phyloP scores from a whole-genome alignment of 2,888 invertebrate genomes.

The Aphidoletes aphidimyza region DNA sequence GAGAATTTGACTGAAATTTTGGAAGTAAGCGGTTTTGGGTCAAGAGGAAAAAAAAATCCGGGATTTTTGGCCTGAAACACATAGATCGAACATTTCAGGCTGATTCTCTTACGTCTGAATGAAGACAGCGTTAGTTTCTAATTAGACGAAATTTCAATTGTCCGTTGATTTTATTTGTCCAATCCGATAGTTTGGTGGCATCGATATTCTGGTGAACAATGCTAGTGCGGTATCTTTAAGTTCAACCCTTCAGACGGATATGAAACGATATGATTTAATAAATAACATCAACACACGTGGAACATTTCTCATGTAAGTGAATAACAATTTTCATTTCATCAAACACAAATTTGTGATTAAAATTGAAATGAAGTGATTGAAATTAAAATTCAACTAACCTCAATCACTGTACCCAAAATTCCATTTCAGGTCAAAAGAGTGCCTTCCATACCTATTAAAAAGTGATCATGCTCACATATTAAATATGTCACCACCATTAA shows the following conservation, averaged over 20 bases:
- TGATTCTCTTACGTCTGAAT: no score
- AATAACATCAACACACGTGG: slow-evolving; percentile 93
- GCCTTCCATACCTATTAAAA: slow-evolving; percentile 86
- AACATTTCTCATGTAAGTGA: slow-evolving; percentile 92
- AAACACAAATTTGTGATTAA: no score
- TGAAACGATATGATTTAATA: slow-evolving; percentile 98
- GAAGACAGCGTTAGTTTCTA: no score
- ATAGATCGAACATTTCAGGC: no score
- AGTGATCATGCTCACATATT: slow-evolving; percentile 92
- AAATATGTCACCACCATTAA: slow-evolving; percentile 94
- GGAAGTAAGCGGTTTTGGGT: no score
- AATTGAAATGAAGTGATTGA: no score
- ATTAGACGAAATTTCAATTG: neutral
- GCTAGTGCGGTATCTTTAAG: slow-evolving; percentile 93
- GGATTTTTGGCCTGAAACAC: no score
- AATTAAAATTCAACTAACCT: no score
- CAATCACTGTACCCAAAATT: no score
- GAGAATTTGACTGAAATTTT: no score
- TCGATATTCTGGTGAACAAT: slow-evolving; percentile 95
- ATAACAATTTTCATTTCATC: no score
- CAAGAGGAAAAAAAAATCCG: no score
- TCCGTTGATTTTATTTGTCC: neutral
- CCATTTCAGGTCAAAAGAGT: slow-evolving; percentile 81
- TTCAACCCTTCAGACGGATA: slow-evolving; percentile 83
- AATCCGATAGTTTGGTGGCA: slow-evolving; percentile 82